Base-by-base conservation (phyloP, 2,888 invertebrate genomes). In the Arge pagana region DNA sequence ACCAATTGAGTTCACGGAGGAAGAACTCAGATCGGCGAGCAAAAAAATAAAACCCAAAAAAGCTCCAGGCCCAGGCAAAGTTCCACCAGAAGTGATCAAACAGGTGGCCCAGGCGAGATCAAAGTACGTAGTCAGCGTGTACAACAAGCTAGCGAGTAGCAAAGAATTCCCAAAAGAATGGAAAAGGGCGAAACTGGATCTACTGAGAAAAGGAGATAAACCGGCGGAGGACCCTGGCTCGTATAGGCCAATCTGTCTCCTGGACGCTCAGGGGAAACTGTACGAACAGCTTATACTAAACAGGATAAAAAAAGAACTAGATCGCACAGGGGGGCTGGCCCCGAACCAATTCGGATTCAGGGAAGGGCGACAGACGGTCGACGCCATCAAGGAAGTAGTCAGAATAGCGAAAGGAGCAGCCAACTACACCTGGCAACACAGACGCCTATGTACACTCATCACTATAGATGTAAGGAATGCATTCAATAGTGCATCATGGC, bases 71-170 rank as follows among this genome's bases (percentile, higher is more conserved):
- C 33, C 24, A 8, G 36, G 31, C 48, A 23, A 56, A 8, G 56
- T 66, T 2, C 56, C 63, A 5, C 11, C 58, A 1, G 63, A 64
- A 36, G 58, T 49, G 1, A 10, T 64, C 1, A 63, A 60, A 52
- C 5, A 11, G 3, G 26, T 52, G 4, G 51, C 55, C 2, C 23
- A n/a, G 11, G 24, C 36, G 4, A 6, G 35, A 6, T 59, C 62
- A 43, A 13, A 52, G 3, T 5, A 41, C 2, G 7, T 62, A 1
- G 33, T 55, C 10, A 24, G 35, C 11, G 28, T 59, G 26, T 16
- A 41, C 2, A 57, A 57, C 30, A 8, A 19, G 2, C 41, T 50
- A 6, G 41, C 58, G 6, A 6, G 11, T n/a, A 16, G 18, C 3
- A 54, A 55, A 7, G 33, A n/a, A 2, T 64, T 63, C 24, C 51